phyloP scores from a whole-genome alignment of 2,113 vertebrate species.

The Marmota monax region DNA sequence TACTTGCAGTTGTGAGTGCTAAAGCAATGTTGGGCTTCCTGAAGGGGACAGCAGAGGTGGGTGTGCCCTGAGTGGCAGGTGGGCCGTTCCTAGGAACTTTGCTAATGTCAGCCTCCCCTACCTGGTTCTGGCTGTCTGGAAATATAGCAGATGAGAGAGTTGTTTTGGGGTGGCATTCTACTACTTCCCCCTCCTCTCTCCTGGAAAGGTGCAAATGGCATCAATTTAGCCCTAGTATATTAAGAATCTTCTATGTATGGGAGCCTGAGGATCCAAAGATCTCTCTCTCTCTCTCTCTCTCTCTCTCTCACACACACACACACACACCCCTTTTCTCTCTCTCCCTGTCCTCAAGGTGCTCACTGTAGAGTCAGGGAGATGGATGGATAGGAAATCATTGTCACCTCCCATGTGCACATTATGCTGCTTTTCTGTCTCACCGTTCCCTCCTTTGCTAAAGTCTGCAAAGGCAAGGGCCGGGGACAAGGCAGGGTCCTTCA shows the following conservation, averaged over 20 bases:
- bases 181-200: background rate
- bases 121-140: background rate
- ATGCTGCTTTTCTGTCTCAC: background rate
- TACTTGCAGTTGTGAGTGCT: background rate
- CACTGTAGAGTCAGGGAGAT: background rate
- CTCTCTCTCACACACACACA: background rate
- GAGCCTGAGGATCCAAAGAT: background rate
- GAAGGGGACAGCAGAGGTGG: background rate
- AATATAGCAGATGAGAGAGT: background rate
- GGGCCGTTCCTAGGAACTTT: background rate
- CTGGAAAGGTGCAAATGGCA: background rate
- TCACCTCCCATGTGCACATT: background rate
- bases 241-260: background rate
- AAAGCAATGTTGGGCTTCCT: background rate
- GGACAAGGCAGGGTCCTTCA: background rate
- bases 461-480: too few relatives aligned
- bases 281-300: too few relatives aligned
- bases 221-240: background rate
- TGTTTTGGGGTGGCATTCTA: background rate
- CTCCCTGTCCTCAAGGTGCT: background rate
- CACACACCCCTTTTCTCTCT: fast-evolving
- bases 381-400: background rate
- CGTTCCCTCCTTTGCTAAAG: background rate
- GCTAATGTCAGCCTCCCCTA: background rate
- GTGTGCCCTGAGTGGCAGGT: background rate